phyloP scores from a whole-genome alignment of 2,888 invertebrate genomes.

The Lasioglossum pauxillum region DNA sequence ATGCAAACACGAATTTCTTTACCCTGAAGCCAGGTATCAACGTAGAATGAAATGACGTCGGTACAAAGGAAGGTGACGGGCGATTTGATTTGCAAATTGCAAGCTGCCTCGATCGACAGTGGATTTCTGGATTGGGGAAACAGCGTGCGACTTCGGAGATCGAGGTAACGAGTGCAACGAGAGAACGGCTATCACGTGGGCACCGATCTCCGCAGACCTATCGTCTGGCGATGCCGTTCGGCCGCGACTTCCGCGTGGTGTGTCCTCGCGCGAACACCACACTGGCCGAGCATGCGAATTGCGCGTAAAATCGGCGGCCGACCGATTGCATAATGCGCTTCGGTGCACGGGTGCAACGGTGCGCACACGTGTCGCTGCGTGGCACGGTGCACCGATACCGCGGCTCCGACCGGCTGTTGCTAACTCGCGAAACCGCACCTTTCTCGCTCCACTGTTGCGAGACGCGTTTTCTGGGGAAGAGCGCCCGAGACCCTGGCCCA shows the following conservation, averaged over 20 bases:
- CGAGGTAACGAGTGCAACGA: neutral
- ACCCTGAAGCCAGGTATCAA: too few relatives aligned
- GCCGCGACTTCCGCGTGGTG: constrained; percentile 50
- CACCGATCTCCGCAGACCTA: constrained; percentile 23
- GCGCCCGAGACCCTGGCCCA: neutral
- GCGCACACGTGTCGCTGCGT: constrained; percentile 53
- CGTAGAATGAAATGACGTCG: too few relatives aligned
- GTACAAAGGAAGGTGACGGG: neutral
- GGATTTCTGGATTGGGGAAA: constrained; percentile 19
- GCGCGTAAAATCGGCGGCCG: constrained; percentile 59
- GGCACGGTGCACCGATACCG: constrained; percentile 34
- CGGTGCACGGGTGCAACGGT: constrained; percentile 38
- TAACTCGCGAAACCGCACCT: constrained; percentile 57
- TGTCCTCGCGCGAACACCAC: constrained; percentile 20
- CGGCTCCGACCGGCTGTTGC: constrained; percentile 42
- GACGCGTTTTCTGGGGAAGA: neutral
- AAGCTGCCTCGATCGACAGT: constrained; percentile 29
- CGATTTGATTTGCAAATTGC: constrained; percentile 4
- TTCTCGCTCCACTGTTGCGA: constrained; percentile 10
- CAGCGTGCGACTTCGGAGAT: neutral
- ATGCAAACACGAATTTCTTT: too few relatives aligned
- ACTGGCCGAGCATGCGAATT: constrained; percentile 43
- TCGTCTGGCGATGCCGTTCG: constrained; percentile 32
- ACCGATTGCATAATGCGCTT: constrained; percentile 56
- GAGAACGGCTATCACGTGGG: constrained; percentile 39